A percentile compares a stretch with the other conserved stretches of the same genome.
Conservation (phyloP, 2,113 vertebrate species). For the Otus sunia region DNA sequence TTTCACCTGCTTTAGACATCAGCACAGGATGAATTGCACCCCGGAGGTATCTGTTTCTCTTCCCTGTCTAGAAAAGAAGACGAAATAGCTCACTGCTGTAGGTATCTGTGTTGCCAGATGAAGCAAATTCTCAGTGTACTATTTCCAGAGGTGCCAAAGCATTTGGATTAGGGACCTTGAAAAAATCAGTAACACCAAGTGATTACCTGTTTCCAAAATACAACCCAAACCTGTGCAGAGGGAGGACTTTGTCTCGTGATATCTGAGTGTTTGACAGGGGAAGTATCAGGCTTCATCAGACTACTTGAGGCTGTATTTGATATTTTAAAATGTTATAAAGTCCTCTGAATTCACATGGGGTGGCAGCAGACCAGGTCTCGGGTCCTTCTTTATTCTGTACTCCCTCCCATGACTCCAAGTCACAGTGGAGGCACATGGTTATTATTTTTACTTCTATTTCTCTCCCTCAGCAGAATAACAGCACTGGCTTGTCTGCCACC, state of each 20-base stretch:
- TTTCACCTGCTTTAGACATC: not conserved
- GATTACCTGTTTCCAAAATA: not conserved
- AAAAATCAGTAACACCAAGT: not conserved
- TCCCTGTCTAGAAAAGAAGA: not conserved
- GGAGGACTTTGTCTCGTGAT: not conserved
- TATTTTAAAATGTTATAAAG: not conserved
- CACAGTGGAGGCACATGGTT: not conserved
- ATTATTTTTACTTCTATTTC: not conserved
- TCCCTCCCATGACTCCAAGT: not conserved
- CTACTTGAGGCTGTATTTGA: not conserved
- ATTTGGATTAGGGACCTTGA: not conserved
- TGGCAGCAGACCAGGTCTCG: not conserved
- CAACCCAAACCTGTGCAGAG: not conserved
- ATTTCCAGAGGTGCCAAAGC: not conserved
- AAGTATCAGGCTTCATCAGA: not conserved
- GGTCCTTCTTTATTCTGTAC: not conserved
- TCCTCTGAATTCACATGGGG: not conserved
- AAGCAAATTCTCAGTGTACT: not conserved
- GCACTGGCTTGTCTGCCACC: slow-evolving; percentile 36
- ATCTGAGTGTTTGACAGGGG: not conserved
- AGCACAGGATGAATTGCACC: not conserved
- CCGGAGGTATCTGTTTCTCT: slow-evolving; percentile 35
- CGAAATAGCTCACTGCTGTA: not conserved
- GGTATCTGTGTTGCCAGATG: not conserved
- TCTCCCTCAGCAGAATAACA: not conserved